phyloP scores from a whole-genome alignment of 2,113 vertebrate genomes.

The Catharus bicknelli region DNA sequence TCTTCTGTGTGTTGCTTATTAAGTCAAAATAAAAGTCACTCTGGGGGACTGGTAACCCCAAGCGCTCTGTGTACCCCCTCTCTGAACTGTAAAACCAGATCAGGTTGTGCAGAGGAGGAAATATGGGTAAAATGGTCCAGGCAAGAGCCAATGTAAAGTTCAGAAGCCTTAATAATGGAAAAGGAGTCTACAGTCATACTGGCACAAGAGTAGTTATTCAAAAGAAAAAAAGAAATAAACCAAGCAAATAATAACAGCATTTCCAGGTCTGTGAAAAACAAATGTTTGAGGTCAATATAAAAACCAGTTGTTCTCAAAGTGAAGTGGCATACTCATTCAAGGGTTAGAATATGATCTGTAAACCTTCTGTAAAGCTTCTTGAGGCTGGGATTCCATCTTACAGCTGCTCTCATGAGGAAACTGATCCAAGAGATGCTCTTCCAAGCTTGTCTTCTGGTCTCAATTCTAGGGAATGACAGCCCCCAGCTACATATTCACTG shows the following conservation, averaged over 20 bases:
- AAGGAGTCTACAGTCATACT: not conserved
- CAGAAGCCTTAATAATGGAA: not conserved
- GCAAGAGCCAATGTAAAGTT: not conserved
- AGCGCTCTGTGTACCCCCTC: not conserved
- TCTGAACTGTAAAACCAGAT: not conserved
- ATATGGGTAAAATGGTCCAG: not conserved
- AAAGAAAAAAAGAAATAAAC: not conserved
- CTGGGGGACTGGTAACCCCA: not conserved
- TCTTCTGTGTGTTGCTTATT: not conserved
- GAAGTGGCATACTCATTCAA: not conserved
- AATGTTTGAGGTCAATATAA: not conserved
- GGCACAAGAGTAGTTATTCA: not conserved
- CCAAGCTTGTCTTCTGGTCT: not conserved
- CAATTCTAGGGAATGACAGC: not conserved
- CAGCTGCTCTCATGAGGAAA: not conserved
- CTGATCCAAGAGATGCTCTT: not conserved
- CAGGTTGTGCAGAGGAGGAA: not conserved
- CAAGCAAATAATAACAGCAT: not conserved
- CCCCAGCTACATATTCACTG: not conserved
- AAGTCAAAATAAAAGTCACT: slow-evolving; percentile 1
- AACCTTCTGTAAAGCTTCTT: not conserved
- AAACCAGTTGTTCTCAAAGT: not conserved
- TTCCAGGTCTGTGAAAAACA: not conserved
- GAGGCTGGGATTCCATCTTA: not conserved
- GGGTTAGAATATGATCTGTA: not conserved